Base-by-base conservation (phyloP, 2,888 invertebrate genomes). In the Theretra japonica region DNA sequence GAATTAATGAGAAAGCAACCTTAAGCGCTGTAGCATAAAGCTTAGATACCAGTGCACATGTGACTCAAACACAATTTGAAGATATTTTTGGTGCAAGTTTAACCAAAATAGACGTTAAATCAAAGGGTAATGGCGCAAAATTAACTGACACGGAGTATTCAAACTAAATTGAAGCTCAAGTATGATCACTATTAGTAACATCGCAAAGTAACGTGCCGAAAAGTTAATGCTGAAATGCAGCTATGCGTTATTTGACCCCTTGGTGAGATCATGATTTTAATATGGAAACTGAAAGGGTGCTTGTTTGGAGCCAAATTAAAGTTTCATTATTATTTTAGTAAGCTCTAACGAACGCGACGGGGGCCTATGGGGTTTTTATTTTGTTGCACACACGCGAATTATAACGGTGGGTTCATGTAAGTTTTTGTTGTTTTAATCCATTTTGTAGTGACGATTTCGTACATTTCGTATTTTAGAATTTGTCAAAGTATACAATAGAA, bases 181-280 rank as follows among this genome's bases (percentile, higher is more conserved):
- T 87, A 88, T 88, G 86, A 90, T 89, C 88, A 86, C 87, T 84
- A 83, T 85, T 87, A 87, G 84, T 86, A 88, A 88, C 83, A 81
- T 81, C 85, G 87, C 85, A 80, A 86, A 88, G 84, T 86, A 88
- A 89, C 89, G 90, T 86, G 90, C 85, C 84, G 89, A 90, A 90
- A 91, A 86, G 86, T 88, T 84, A 87, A 87, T 87, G 88, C 86
- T 90, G 86, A 89, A 90, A 88, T 88, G 84, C 86, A 83, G 86
- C 88, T 89, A 92, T 89, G 89, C 91, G 93, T 92, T 90, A 86
- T 92, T 92, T 93, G 93, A 92, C 91, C 93, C 92, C 88, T 88
- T 75, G 78, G 76, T 76, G 86, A 87, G 90, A 88, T 88, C 84
- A 90, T 89, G 87, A 92, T 91, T 91, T 92, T 90, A 90, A 90